Base-by-base conservation (phyloP, 2,888 invertebrate genomes). In the Catocala fraxini region DNA sequence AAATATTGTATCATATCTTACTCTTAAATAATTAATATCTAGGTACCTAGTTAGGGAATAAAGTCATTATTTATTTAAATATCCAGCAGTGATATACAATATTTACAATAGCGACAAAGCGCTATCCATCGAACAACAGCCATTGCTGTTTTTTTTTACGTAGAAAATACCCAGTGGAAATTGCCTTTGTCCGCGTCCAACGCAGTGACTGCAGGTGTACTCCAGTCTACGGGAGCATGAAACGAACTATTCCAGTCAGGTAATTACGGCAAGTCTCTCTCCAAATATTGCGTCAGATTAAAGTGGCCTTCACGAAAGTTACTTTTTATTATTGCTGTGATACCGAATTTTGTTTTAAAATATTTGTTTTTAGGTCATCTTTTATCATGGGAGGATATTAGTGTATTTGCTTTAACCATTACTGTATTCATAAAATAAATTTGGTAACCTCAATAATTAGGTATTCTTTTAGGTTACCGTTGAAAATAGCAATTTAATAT, bases 171-270 rank as follows among this genome's bases (percentile, higher is more conserved):
- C 56, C 43, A 39, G 59, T 52, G 54, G 46, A 65, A 51, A 56
- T 69, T 63, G 12, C 70, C 58, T 73, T 75, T 75, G 59, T 71
- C 59, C 60, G 54, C 57, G 52, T 65, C 56, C 59, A 49, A 68
- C 57, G 43, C 61, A 64, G 60, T 64, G 58, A 63, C 65, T 72
- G 63, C 59, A 67, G 82, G 12, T 82, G 81, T 71, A 63, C 57
- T 46, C 46, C 59, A 59, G 68, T 64, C 68, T 70, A 77, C 70
- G 67, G 66, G 15, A 74, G 59, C 77, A 75, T 77, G 74, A 76
- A 81, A 81, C 77, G 68, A 77, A 80, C 75, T 72, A 63, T 73
- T 70, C 66, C 53, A 68, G 71, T 69, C 63, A 68, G 65, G 68
- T 77, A 78, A 82, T 82, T 81, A 77, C 71, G 62, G 35, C 51